Conservation (phyloP, 2,888 invertebrate genomes). For the Pammene fasciana region DNA sequence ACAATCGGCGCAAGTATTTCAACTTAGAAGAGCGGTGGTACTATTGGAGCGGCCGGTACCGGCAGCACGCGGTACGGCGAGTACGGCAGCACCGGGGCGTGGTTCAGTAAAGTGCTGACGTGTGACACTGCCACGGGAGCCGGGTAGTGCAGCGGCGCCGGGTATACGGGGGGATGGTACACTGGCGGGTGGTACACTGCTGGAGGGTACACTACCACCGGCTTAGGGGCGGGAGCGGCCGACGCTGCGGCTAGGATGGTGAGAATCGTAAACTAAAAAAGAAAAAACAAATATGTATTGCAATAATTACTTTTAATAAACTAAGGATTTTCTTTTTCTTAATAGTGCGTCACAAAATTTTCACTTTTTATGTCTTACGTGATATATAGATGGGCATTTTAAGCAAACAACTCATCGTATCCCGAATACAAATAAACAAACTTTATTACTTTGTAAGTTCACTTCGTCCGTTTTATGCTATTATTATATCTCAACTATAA, state of each 20-base stretch:
- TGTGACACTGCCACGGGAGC: constrained; percentile 54
- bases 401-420: no score
- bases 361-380: no score
- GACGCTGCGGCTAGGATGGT: constrained; percentile 52
- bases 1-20: constrained; percentile 10
- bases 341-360: no score
- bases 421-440: no score
- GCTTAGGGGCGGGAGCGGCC: constrained; percentile 60
- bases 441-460: no score
- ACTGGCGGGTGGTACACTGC: constrained; percentile 47
- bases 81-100: constrained; percentile 53
- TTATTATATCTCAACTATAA: no score
- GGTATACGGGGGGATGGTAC: constrained; percentile 52
- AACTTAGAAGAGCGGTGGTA: constrained; percentile 29
- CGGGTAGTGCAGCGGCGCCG: constrained; percentile 60
- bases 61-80: constrained; percentile 51
- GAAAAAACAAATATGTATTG: not conserved
- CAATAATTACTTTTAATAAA: not conserved
- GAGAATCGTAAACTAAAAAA: constrained; percentile 55
- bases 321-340: no score
- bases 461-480: no score
- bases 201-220: constrained; percentile 58
- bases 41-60: constrained; percentile 45
- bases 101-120: constrained; percentile 49
- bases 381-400: no score